Conservation (phyloP, 2,797 vertebrate genomes). For the Acanthurus tractus region DNA sequence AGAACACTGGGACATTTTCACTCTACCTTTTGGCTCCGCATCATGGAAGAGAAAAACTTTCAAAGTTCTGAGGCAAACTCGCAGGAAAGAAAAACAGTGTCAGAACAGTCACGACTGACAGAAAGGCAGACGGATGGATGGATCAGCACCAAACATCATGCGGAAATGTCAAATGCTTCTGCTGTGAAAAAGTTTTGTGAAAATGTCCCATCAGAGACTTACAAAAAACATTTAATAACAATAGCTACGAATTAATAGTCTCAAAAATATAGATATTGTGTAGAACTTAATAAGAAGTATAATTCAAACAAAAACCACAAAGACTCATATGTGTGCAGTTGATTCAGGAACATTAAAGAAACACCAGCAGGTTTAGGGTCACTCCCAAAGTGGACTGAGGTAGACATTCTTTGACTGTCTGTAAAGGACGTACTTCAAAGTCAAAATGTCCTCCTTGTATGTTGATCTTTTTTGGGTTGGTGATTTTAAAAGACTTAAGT, state of each 20-base stretch:
- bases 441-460: not conserved
- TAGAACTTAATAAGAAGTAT: not conserved
- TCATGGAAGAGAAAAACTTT: constrained; percentile 52
- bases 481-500: not conserved
- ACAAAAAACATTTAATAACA: no score
- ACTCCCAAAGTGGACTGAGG: no score
- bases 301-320: not conserved
- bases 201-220: no score
- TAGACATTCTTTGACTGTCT: no score
- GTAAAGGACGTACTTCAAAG: not conserved
- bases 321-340: not conserved
- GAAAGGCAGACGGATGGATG: not conserved
- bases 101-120: not conserved
- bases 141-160: not conserved
- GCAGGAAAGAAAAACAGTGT: constrained; percentile 8
- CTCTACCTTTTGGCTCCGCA: constrained; percentile 35
- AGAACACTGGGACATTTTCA: constrained; percentile 43
- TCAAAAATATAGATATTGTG: not conserved
- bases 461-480: not conserved
- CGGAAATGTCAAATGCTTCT: not conserved
- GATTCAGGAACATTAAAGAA: not conserved
- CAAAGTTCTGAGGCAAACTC: constrained; percentile 32
- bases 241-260: no score
- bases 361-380: no score
- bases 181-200: no score